phyloP scores from a whole-genome alignment of 1,140 invertebrate genomes.

The Temnothorax longispinosus region DNA sequence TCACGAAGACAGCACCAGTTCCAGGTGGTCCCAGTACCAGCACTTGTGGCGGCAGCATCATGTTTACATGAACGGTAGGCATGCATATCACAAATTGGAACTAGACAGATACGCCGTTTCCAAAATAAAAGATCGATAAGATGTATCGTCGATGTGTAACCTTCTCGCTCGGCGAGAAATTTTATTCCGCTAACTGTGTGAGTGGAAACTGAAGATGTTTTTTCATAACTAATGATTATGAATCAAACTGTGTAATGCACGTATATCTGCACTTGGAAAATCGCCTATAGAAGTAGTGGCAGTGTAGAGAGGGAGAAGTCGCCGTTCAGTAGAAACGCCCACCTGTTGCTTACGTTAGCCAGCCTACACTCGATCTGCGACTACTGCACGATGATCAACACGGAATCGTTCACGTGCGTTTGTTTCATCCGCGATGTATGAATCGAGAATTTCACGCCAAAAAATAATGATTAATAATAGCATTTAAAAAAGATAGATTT shows the following conservation, averaged over 20 bases:
- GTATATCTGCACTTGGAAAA: constrained; percentile 11
- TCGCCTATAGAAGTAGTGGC: constrained; percentile 10
- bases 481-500: neutral
- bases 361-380: constrained; percentile 66
- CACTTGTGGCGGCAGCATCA: constrained; percentile 87
- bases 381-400: constrained; percentile 59
- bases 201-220: neutral
- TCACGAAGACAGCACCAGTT: constrained; percentile 85
- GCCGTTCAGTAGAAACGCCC: constrained; percentile 70
- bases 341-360: constrained; percentile 74
- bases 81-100: neutral
- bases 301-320: constrained; percentile 18
- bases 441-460: neutral
- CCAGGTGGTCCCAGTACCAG: constrained; percentile 86
- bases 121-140: neutral
- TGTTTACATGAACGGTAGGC: constrained; percentile 86
- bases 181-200: neutral
- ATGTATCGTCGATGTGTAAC: neutral
- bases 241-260: neutral
- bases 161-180: neutral
- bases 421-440: constrained; percentile 15
- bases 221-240: neutral
- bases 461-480: neutral
- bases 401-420: constrained; percentile 10
- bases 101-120: neutral